phyloP scores from a whole-genome alignment of 2,888 invertebrate genomes.

The Cantharis rufa region DNA sequence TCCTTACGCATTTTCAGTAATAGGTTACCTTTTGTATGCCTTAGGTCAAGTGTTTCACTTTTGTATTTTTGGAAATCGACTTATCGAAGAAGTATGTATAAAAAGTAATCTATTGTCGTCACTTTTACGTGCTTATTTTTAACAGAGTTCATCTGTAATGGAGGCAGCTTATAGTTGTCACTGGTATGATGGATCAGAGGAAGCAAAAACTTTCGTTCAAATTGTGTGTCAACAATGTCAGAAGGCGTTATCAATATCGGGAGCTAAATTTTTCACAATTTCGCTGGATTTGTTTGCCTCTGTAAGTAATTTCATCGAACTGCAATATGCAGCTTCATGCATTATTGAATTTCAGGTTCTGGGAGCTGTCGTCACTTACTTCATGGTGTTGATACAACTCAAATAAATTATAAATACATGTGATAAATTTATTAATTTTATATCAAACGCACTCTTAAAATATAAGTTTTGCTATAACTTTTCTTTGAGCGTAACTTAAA shows the following conservation, averaged over 20 bases:
- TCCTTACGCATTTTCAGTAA: slow-evolving; percentile 76
- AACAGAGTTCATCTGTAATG: slow-evolving; percentile 86
- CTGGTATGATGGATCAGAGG: slow-evolving; percentile 89
- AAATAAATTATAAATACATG: slow-evolving; percentile 60
- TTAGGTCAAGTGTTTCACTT: slow-evolving; percentile 85
- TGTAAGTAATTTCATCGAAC: slow-evolving; percentile 59
- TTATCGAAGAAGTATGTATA: slow-evolving; percentile 80
- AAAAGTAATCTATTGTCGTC: not conserved
- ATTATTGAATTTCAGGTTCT: slow-evolving; percentile 66
- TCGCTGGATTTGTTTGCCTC: slow-evolving; percentile 87
- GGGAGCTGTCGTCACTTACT: slow-evolving; percentile 86
- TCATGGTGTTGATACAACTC: slow-evolving; percentile 89
- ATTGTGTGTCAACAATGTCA: slow-evolving; percentile 91
- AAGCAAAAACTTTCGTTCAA: slow-evolving; percentile 88
- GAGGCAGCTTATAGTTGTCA: slow-evolving; percentile 89
- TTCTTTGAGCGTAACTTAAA: not conserved
- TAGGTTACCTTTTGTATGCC: slow-evolving; percentile 80
- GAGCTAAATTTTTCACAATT: slow-evolving; percentile 87
- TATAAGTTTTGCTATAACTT: not conserved
- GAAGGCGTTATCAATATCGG: slow-evolving; percentile 86
- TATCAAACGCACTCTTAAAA: not conserved
- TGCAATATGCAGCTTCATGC: not conserved
- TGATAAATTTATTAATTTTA: not conserved
- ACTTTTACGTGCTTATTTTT: not conserved
- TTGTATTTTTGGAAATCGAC: slow-evolving; percentile 83